Evolutionary conservation across 2,113 vertebrate genomes (phyloP).

Genomic region (Peromyscus californicus): DNA sequence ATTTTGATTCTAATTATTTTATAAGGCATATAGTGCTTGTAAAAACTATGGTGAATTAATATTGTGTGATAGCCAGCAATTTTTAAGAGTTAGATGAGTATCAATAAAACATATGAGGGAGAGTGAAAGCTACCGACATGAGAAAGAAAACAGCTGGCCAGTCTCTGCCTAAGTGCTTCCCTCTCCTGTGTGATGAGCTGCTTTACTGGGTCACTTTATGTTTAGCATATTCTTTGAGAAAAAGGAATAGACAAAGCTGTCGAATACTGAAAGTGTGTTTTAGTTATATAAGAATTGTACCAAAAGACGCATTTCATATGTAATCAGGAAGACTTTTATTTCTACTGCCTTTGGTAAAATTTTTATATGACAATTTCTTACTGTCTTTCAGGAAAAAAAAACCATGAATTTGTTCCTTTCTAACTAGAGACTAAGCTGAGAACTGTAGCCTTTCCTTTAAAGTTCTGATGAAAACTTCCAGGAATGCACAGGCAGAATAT

Average conservation of each 20-base stretch:
- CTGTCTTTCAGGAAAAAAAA: neutral
- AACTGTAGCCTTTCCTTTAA: neutral
- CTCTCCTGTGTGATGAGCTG: neutral
- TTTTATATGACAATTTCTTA: neutral
- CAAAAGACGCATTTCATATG: neutral
- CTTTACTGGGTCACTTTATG: neutral
- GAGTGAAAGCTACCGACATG: neutral
- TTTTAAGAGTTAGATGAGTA: neutral
- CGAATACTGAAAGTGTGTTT: neutral
- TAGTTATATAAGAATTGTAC: neutral
- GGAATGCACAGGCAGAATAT: neutral
- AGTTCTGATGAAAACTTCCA: conserved; percentile 2
- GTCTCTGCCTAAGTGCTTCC: neutral
- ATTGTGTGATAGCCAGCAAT: neutral
- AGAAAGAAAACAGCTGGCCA: neutral
- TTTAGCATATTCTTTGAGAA: neutral
- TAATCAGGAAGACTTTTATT: neutral
- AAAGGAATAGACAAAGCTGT: neutral
- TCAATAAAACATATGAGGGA: neutral
- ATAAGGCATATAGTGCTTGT: neutral
- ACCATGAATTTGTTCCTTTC: neutral
- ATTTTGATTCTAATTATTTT: conserved; percentile 52
- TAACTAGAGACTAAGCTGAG: neutral
- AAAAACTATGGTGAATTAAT: neutral
- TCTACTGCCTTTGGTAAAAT: neutral